Base-by-base conservation (phyloP, 2,888 invertebrate genomes). In the Syritta pipiens region DNA sequence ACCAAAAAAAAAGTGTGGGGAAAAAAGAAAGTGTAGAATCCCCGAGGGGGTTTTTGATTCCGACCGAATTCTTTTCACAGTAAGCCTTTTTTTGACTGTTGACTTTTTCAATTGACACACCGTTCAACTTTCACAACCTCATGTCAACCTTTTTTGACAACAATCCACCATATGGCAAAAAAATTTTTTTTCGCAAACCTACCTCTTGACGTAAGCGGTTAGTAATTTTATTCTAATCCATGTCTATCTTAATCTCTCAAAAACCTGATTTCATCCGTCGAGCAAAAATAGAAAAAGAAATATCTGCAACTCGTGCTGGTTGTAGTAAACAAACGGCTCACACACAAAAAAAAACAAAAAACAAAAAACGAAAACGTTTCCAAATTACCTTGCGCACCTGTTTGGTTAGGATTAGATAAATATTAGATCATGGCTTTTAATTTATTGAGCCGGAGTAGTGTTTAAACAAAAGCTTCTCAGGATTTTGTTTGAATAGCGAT, bases 11-110 rank as follows among this genome's bases (percentile, higher is more conserved):
- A 6, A 42, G 14, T 4, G 7, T 12, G 37, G n/a, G n/a, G n/a
- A n/a, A n/a, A 9, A 57, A 37, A 57, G 55, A 67, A 67, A 49
- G 57, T 59, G 57, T 42, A 48, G 49, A 68, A 9, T n/a, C n/a
- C n/a, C n/a, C n/a, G n/a, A n/a, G n/a, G n/a, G n/a, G n/a, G n/a
- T n/a, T n/a, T n/a, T n/a, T n/a, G n/a, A n/a, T n/a, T n/a, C n/a
- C 59, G 49, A 68, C 30, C 3, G 14, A 22, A 10, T 28, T n/a
- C 7, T 3, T 28, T 28, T 28, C 9, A 28, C 32, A 49, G 6
- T 53, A 40, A 57, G 40, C 20, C 65, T n/a, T n/a, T n/a, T 14
- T 32, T 57, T 57, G 28, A 30, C 28, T 57, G 57, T 68, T 67
- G 35, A 20, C 10, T 37, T 48, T 49, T 35, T 40, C 19, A 32